A percentile compares a stretch with the other conserved stretches of the same genome.
phyloP scores from a whole-genome alignment of 2,113 vertebrate genomes.

The Mola mola region DNA sequence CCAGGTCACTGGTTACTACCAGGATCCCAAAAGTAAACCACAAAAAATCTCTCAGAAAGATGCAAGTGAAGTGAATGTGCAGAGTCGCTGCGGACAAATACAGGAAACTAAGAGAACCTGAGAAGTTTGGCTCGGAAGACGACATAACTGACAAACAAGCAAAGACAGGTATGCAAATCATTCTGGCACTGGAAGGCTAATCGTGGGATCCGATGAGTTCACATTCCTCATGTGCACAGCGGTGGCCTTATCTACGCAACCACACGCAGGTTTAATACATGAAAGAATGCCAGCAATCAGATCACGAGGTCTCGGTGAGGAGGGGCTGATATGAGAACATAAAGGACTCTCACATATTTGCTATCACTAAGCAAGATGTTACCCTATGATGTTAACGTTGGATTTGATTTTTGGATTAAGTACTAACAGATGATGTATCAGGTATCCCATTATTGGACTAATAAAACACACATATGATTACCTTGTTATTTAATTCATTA shows the following conservation, averaged over 20 bases:
- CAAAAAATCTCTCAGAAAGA: too few species aligned
- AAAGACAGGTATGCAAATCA: neutral
- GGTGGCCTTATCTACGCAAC: slow-evolving; percentile 23
- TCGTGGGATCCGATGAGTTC: slow-evolving; percentile 33
- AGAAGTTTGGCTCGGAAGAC: neutral
- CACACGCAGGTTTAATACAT: slow-evolving; percentile 9
- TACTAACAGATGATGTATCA: too few species aligned
- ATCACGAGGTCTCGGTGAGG: neutral
- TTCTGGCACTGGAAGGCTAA: neutral
- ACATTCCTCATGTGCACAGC: slow-evolving; percentile 47
- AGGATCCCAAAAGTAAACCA: neutral
- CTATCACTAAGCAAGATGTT: too few species aligned
- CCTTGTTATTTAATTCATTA: too few species aligned
- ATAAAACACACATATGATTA: too few species aligned
- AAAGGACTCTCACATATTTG: too few species aligned
- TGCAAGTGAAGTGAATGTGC: too few species aligned
- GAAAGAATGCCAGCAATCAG: neutral
- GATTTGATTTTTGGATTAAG: too few species aligned
- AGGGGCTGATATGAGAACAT: neutral
- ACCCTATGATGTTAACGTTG: too few species aligned
- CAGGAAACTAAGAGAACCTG: neutral
- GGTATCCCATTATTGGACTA: too few species aligned
- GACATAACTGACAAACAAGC: neutral
- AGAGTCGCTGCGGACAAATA: neutral
- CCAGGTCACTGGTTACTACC: neutral